Evolutionary conservation across 2,888 invertebrate species (phyloP), one percentile per base, ranked within the genome.

Genomic region (Lasioglossum vierecki): DNA sequence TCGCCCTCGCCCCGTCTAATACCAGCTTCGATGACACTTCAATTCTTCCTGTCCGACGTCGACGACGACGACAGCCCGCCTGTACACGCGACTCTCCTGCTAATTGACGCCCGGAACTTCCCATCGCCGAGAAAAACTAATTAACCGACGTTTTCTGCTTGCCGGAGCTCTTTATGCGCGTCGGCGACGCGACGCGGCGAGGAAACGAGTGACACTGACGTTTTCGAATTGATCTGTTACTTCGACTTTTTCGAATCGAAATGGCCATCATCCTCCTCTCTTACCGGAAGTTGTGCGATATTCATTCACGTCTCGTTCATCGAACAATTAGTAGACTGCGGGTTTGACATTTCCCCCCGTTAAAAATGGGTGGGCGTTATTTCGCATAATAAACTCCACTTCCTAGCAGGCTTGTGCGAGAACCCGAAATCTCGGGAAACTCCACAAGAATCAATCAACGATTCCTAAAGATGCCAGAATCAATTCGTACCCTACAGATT

Each of bases 11-110:
- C 77, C 60, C 78, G 76, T 53, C 72, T 76, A 82, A 83, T 87
- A 76, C 70, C 76, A 79, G 76, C 66, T 76, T 82, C 76, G 74
- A 82, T 81, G 82, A 86, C 82, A 74, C 80, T 88, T 88, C 88
- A 83, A 82, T 84, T 85, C 81, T 66, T 76, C 18, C 53, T 41
- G 57, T 30, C 57, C 63, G 60, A 15, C 49, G 39, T 46, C 80
- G 41, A 26, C 26, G 76, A 11, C 18, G 18, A 11, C 18, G 18
- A 35, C n/a, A n/a, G 18, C 13, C 22, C 60, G n/a, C 11, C 22
- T 35, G 63, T 30, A 39, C 68, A 68, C 68, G 68, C 39, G 39
- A 49, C 74, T 44, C 68, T 30, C 26, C 68, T 74, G 35, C 79
- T 83, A 85, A 85, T 83, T 83, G 85, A 85, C 77, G 68, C 53